phyloP scores from a whole-genome alignment of 2,797 vertebrate genomes.

The Spatula versicolor region DNA sequence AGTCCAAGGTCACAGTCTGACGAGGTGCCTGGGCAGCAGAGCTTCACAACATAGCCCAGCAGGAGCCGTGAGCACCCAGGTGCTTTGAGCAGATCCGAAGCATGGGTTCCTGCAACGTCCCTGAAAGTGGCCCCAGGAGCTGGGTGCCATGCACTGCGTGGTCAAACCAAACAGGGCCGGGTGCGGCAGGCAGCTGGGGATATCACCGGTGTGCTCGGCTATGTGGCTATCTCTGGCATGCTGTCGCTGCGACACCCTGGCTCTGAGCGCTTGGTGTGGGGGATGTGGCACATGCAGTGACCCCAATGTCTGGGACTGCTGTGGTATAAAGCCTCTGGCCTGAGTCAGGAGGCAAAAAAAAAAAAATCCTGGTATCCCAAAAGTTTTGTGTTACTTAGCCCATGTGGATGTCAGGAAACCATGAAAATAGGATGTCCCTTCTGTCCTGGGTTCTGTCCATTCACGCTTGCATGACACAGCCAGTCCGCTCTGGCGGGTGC shows the following conservation, averaged over 20 bases:
- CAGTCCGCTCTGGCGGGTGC: no score
- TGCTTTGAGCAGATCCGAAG: not conserved
- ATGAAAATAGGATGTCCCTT: not conserved
- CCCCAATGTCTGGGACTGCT: no score
- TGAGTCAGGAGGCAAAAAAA: not conserved
- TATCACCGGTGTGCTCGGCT: not conserved
- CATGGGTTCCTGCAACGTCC: no score
- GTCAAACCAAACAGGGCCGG: not conserved
- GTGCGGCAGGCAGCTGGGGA: not conserved
- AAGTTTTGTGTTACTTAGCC: not conserved
- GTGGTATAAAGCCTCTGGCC: rapidly evolving
- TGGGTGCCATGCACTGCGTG: not conserved
- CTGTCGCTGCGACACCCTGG: not conserved
- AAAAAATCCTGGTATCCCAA: not conserved
- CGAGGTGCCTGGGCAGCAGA: not conserved
- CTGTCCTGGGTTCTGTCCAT: not conserved
- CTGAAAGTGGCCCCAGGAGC: not conserved
- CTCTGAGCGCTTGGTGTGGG: not conserved
- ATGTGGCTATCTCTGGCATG: not conserved
- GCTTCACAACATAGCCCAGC: not conserved
- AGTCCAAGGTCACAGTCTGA: not conserved
- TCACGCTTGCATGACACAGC: no score
- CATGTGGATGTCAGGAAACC: rapidly evolving
- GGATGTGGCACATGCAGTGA: not conserved
- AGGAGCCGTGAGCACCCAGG: not conserved